Percentiles rank a stretch among this genome's conserved stretches.
phyloP scores from a whole-genome alignment of 1,140 invertebrate species.

The Psix sp. region DNA sequence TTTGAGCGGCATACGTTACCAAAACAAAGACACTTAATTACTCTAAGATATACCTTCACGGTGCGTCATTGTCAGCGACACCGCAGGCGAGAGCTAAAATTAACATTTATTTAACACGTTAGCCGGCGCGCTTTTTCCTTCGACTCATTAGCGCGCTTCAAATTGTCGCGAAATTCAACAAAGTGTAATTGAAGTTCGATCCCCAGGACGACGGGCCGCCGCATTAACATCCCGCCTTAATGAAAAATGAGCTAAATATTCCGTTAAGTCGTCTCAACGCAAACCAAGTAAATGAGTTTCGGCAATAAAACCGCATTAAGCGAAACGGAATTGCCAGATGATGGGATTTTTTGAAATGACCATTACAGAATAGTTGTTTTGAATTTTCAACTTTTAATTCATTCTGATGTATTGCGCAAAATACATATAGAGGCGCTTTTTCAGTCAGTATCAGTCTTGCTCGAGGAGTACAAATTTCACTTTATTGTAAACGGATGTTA shows the following conservation, averaged over 20 bases:
- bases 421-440: no score
- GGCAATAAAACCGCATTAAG: slow-evolving; percentile 43
- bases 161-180: slow-evolving; percentile 50
- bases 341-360: slow-evolving; percentile 49
- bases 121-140: background rate
- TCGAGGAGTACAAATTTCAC: no score
- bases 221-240: slow-evolving; percentile 44
- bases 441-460: no score
- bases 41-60: slow-evolving; percentile 34
- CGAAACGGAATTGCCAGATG: slow-evolving; percentile 46
- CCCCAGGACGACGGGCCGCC: slow-evolving; percentile 19
- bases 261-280: slow-evolving; percentile 43
- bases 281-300: slow-evolving; percentile 45
- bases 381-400: no score
- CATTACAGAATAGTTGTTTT: slow-evolving; percentile 12
- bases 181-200: slow-evolving; percentile 51
- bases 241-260: slow-evolving; percentile 57
- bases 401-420: no score
- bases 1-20: slow-evolving; percentile 20
- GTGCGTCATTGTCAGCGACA: slow-evolving; percentile 29
- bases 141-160: slow-evolving; percentile 20
- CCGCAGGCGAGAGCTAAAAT: slow-evolving; percentile 8
- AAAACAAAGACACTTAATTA: slow-evolving; percentile 23
- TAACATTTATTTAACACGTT: slow-evolving; percentile 19
- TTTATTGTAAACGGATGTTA: no score